phyloP scores from a whole-genome alignment of 1,140 invertebrate genomes.

The Eueides isabella region DNA sequence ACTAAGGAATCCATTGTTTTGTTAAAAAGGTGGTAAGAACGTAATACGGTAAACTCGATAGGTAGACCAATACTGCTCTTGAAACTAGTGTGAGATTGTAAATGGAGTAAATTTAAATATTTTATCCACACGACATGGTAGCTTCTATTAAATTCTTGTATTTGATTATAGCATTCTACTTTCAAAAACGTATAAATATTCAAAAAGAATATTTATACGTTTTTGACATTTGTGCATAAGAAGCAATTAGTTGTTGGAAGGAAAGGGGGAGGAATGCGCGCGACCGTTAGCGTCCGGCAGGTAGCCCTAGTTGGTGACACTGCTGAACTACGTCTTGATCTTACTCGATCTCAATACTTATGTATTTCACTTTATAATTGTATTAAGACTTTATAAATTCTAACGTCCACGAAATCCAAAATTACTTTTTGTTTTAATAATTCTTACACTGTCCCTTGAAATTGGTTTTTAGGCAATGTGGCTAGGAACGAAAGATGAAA shows the following conservation, averaged over 20 bases:
- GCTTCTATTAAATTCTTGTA: too few relatives aligned
- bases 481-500: too few relatives aligned
- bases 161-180: too few relatives aligned
- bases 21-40: neutral
- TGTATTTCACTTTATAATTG: constrained; percentile 3
- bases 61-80: neutral
- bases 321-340: constrained; percentile 33
- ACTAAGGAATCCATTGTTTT: neutral
- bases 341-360: constrained; percentile 16
- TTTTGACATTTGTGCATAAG: constrained; percentile 49
- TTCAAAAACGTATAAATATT: too few relatives aligned
- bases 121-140: too few relatives aligned
- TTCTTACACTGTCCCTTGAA: too few relatives aligned
- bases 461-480: too few relatives aligned
- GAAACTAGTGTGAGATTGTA: neutral
- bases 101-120: too few relatives aligned
- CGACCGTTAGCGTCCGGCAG: constrained; percentile 74
- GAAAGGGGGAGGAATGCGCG: constrained; percentile 65
- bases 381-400: neutral
- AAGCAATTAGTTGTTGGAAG: constrained; percentile 67
- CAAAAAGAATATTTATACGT: neutral
- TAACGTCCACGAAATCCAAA: neutral
- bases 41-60: neutral
- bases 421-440: neutral
- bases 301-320: constrained; percentile 61